Evolutionary conservation across 2,113 vertebrate genomes (phyloP).

Genomic region (Turnix velox): DNA sequence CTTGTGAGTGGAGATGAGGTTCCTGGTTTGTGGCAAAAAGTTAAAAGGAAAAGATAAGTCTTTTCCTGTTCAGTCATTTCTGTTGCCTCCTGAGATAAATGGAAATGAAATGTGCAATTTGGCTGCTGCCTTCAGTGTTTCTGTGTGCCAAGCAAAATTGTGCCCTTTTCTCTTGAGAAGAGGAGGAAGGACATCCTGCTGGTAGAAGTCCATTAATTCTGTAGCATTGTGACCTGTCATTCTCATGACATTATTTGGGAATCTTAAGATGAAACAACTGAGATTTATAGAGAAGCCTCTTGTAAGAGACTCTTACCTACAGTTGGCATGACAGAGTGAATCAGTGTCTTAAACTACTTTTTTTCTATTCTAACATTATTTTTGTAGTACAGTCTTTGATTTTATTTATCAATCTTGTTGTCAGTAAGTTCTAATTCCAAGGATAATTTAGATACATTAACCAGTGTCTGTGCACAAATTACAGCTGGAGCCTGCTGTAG

Average conservation of each 20-base stretch:
- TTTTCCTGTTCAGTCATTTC: not conserved
- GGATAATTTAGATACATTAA: not conserved
- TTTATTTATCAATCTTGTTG: not conserved
- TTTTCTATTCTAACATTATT: not conserved
- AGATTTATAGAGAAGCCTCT: not conserved
- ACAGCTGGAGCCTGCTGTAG: not conserved
- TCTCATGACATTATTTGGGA: not conserved
- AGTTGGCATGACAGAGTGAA: not conserved
- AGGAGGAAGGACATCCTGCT: not conserved
- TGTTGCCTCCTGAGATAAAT: not conserved
- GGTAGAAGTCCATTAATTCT: not conserved
- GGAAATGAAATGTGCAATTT: not conserved
- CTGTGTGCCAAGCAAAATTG: not conserved
- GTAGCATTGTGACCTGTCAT: not conserved
- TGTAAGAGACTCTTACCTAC: not conserved
- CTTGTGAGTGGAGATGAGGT: not conserved
- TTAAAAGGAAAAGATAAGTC: no score
- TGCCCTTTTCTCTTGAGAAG: not conserved
- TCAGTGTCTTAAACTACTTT: not conserved
- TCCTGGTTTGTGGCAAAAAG: not conserved
- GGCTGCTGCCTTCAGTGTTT: not conserved
- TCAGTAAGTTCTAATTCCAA: not conserved
- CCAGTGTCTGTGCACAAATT: not conserved
- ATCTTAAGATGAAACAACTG: not conserved
- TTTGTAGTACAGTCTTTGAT: not conserved